Conservation (phyloP, 2,797 vertebrate genomes). For the Acrossocheilus fasciatus region DNA sequence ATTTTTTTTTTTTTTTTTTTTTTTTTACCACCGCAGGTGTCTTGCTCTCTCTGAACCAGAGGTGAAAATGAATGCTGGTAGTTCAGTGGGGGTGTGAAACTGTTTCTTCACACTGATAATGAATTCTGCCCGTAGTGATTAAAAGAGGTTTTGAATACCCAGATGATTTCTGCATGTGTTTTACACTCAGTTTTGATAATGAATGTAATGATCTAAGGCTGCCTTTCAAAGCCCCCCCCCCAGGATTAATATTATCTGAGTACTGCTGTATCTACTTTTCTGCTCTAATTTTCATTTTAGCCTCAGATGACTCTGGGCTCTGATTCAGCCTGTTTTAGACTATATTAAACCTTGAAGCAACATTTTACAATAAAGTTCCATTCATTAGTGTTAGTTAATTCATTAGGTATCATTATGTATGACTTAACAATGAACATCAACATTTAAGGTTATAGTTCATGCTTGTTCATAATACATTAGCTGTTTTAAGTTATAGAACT, state of each 20-base stretch:
- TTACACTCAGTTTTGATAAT: slow-evolving; percentile 49
- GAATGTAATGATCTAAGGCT: slow-evolving; percentile 27
- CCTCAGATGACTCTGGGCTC: background rate
- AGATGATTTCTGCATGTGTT: slow-evolving; percentile 37
- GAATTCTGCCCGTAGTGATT: slow-evolving; percentile 55
- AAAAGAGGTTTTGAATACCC: slow-evolving; percentile 44
- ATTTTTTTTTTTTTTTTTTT: slow-evolving; percentile 17
- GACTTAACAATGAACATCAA: background rate
- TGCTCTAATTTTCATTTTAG: background rate
- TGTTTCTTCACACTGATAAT: slow-evolving; percentile 58
- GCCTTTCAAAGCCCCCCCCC: background rate
- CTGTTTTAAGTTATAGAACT: background rate
- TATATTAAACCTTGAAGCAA: background rate
- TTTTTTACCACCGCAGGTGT: slow-evolving; percentile 21
- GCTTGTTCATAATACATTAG: background rate
- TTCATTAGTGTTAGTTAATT: background rate
- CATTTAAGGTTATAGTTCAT: background rate
- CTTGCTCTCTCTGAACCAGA: slow-evolving; percentile 45
- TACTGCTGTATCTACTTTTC: background rate
- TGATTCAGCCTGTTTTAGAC: background rate
- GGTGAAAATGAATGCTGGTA: slow-evolving; percentile 61
- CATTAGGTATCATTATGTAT: background rate
- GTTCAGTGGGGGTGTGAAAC: slow-evolving; percentile 56
- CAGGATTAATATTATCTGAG: background rate
- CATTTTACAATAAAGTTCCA: background rate